A percentile compares a stretch with the other conserved stretches of the same genome.
These are phyloP conservation scores for Drosophila mimica DNA, from an alignment of 2,888 invertebrate species.

Conservation along the genomic window DNA sequence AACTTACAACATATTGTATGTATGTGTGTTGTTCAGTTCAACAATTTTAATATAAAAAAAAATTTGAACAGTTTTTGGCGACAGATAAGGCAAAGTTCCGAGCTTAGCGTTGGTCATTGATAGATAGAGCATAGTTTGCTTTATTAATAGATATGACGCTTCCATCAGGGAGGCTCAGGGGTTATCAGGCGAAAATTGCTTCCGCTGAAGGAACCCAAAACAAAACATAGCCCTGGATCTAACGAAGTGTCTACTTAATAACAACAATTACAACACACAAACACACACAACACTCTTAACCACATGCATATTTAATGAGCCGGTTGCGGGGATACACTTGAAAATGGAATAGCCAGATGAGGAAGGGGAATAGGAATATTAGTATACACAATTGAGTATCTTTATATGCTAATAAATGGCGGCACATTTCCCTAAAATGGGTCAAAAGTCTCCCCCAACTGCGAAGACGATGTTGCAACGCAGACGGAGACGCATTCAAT, in stretches of 20 bases:
- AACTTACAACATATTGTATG: background rate
- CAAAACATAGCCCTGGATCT: conserved; percentile 26
- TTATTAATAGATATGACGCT: conserved; percentile 76
- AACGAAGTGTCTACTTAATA: conserved; percentile 2
- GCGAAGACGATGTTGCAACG: conserved; percentile 71
- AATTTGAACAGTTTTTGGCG: conserved; percentile 35
- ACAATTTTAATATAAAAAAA: conserved; percentile 39
- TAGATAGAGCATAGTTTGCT: conserved; percentile 12
- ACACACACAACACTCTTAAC: conserved; percentile 31
- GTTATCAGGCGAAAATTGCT: conserved; percentile 56
- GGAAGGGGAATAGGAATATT: conserved; percentile 6
- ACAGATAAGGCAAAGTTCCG: conserved; percentile 49
- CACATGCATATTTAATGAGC: conserved; percentile 53
- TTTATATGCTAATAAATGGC: conserved; percentile 76
- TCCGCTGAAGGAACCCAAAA: conserved; percentile 50
- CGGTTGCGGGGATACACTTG: conserved; percentile 64
- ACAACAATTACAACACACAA: conserved; percentile 41
- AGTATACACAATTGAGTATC: conserved; percentile 73
- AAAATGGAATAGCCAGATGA: conserved; percentile 40
- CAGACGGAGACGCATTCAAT: conserved; percentile 52
- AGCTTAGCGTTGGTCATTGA: conserved; percentile 36
- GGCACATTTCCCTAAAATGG: conserved; percentile 84
- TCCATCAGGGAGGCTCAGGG: conserved; percentile 31
- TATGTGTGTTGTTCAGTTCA: conserved; percentile 33
- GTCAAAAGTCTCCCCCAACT: conserved; percentile 84